Evolutionary conservation across 2,113 vertebrate genomes (phyloP).

Genomic region (Anarhynchus alexandrinus): DNA sequence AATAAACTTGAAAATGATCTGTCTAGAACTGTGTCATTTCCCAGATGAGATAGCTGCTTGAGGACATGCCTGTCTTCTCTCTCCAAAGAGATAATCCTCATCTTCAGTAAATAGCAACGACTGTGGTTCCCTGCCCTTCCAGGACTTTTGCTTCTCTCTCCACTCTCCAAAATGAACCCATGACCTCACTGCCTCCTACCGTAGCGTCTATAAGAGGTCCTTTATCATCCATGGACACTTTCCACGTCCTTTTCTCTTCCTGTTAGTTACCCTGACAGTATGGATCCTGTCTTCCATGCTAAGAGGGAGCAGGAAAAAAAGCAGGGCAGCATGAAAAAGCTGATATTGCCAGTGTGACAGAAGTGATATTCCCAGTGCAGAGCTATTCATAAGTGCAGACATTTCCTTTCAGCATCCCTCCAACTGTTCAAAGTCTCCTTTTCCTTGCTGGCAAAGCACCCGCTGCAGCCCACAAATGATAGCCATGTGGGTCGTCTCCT

Average conservation of each 20-base stretch:
- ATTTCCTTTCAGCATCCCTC: slow-evolving; percentile 21
- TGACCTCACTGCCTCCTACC: not conserved
- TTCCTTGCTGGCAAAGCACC: not conserved
- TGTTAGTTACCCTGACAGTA: not conserved
- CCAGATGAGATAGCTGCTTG: slow-evolving; percentile 12
- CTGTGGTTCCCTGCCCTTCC: not conserved
- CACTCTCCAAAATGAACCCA: not conserved
- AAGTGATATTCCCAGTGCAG: not conserved
- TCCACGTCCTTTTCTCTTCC: not conserved
- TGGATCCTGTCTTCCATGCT: not conserved
- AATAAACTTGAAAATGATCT: slow-evolving; percentile 63
- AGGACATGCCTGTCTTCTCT: slow-evolving; percentile 27
- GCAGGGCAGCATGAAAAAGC: not conserved
- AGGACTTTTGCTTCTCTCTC: not conserved
- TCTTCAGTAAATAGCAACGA: not conserved
- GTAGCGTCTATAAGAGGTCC: not conserved
- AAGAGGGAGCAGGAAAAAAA: not conserved
- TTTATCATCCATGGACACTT: not conserved
- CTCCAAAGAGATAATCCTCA: slow-evolving; percentile 6
- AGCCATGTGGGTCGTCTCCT: not conserved
- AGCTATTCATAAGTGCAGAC: slow-evolving; percentile 3
- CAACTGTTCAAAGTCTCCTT: not conserved
- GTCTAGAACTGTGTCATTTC: slow-evolving; percentile 55
- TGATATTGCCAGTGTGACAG: not conserved
- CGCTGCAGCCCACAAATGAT: not conserved